These are phyloP conservation scores for Orgyia antiqua DNA, from an alignment of 2,888 invertebrate species.

Conservation along the genomic window DNA sequence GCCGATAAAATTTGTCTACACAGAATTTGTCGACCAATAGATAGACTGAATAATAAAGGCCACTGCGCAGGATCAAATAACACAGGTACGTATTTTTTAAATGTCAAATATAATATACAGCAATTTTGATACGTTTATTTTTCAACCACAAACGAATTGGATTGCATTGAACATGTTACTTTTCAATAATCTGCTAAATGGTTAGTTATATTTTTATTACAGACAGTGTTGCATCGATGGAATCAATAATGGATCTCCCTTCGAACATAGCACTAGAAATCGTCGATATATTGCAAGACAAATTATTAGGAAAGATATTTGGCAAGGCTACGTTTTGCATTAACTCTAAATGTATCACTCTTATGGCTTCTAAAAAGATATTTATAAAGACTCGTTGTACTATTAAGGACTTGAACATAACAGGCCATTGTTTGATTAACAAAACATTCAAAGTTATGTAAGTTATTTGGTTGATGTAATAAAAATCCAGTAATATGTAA, in stretches of 20 bases:
- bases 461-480: conserved; percentile 32
- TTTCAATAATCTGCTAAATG: no score
- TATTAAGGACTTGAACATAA: conserved; percentile 43
- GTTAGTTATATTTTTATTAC: no score
- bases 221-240: conserved; percentile 61
- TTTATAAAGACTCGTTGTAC: conserved; percentile 56
- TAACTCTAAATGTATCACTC: conserved; percentile 54
- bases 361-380: conserved; percentile 50
- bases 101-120: no score
- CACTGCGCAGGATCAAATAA: conserved; percentile 55
- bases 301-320: conserved; percentile 58
- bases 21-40: conserved; percentile 49
- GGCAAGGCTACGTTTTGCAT: conserved; percentile 66
- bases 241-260: conserved; percentile 63
- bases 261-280: conserved; percentile 60
- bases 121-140: no score
- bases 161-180: no score
- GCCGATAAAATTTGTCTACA: conserved; percentile 51
- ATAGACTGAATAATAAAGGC: conserved; percentile 56
- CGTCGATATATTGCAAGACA: conserved; percentile 62
- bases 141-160: no score
- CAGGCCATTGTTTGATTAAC: conserved; percentile 53
- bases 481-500: conserved; percentile 29
- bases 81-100: conserved; percentile 50
- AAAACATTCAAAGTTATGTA: conserved; percentile 46